These are phyloP conservation scores for Nesoenas mayeri DNA, from an alignment of 2,113 vertebrate genomes.

Conservation along the genomic window DNA sequence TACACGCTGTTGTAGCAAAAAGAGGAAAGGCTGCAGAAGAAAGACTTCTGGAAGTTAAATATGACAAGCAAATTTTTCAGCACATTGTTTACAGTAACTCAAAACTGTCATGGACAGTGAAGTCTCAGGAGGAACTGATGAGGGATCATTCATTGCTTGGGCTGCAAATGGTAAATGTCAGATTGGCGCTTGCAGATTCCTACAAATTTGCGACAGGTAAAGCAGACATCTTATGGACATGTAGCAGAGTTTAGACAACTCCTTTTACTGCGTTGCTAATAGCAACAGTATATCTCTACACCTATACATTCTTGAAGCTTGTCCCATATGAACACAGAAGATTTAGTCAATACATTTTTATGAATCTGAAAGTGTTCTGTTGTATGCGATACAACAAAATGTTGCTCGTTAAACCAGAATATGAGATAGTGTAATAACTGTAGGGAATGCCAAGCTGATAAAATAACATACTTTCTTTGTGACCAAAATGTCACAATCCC, in stretches of 20 bases:
- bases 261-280: neutral
- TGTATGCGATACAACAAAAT: neutral
- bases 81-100: slow-evolving; percentile 29
- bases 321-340: neutral
- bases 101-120: neutral
- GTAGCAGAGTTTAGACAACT: neutral
- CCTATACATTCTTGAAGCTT: neutral
- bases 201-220: neutral
- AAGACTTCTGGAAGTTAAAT: slow-evolving; percentile 27
- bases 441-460: neutral
- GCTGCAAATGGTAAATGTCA: slow-evolving; percentile 5
- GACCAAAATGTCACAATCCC: neutral
- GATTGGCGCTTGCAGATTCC: neutral
- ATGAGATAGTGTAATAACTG: neutral
- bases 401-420: neutral
- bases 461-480: neutral
- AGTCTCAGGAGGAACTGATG: slow-evolving; percentile 20
- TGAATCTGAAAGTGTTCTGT: neutral
- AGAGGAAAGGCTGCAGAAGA: neutral
- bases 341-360: neutral
- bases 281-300: neutral
- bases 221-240: neutral
- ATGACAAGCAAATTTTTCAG: neutral
- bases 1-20: neutral
- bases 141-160: neutral